Conservation (phyloP, 2,888 invertebrate species). For the Ischnura elegans region DNA sequence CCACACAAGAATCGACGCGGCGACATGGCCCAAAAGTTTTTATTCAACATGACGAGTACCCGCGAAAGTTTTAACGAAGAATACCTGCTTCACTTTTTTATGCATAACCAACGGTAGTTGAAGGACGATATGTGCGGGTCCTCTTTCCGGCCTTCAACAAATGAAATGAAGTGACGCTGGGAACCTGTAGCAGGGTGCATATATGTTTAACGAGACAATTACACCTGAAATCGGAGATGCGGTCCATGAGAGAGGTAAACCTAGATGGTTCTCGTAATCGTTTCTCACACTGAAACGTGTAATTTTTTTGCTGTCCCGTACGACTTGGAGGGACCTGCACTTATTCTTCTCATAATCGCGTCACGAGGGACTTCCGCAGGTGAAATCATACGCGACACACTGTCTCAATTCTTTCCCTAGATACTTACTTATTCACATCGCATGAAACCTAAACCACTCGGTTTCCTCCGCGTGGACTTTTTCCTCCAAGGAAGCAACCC, state of each 20-base stretch:
- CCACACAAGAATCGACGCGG: too few relatives aligned
- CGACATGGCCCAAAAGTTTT: too few relatives aligned
- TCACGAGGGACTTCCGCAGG: background rate
- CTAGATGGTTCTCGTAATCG: background rate
- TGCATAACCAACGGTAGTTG: too few relatives aligned
- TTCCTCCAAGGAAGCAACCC: background rate
- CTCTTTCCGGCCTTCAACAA: too few relatives aligned
- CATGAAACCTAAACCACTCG: constrained; percentile 10
- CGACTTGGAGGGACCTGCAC: background rate
- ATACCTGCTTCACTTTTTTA: too few relatives aligned
- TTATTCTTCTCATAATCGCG: background rate
- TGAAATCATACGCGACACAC: background rate
- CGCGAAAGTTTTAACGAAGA: too few relatives aligned
- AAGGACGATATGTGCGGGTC: too few relatives aligned
- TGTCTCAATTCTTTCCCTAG: background rate
- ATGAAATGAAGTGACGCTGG: too few relatives aligned
- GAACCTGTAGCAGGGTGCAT: background rate
- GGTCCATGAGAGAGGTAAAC: background rate
- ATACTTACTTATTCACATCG: background rate
- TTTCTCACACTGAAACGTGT: background rate
- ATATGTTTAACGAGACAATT: background rate
- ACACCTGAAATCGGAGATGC: background rate
- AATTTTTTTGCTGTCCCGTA: background rate
- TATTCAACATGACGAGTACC: too few relatives aligned
- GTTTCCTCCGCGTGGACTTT: background rate